phyloP scores from a whole-genome alignment of 2,888 invertebrate genomes.

The Amphimallon solstitiale region DNA sequence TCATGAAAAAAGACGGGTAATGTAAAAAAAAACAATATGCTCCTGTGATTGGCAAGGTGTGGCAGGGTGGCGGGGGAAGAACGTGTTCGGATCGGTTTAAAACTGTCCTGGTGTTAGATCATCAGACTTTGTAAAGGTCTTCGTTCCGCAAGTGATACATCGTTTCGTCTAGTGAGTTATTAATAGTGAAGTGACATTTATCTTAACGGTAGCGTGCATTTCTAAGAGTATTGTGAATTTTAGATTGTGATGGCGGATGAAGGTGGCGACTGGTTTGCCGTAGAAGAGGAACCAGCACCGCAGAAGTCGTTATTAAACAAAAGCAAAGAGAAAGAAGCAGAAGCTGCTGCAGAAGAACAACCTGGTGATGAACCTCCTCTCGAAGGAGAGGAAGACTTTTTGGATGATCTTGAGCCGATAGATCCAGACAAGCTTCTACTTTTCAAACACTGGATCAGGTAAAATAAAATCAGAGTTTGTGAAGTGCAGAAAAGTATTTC shows the following conservation, averaged over 20 bases:
- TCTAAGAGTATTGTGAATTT: slow-evolving; percentile 31
- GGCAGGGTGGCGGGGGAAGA: slow-evolving; percentile 53
- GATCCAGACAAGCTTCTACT: slow-evolving; percentile 75
- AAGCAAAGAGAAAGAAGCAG: background rate
- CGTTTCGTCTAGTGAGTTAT: slow-evolving; percentile 39
- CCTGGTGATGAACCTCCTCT: slow-evolving; percentile 49
- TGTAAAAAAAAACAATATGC: slow-evolving; percentile 46
- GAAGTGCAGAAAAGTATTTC: too few species aligned
- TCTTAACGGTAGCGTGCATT: slow-evolving; percentile 3
- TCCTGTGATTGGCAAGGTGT: slow-evolving; percentile 57
- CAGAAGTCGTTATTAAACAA: slow-evolving; percentile 31
- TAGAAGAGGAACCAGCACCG: slow-evolving; percentile 48
- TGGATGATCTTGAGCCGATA: slow-evolving; percentile 62
- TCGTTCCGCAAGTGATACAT: slow-evolving; percentile 43
- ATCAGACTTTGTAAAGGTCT: slow-evolving; percentile 51
- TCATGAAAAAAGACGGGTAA: slow-evolving; percentile 41
- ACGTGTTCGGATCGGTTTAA: slow-evolving; percentile 54
- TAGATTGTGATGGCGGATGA: slow-evolving; percentile 50
- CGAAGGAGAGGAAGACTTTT: slow-evolving; percentile 52
- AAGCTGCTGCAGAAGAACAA: slow-evolving; percentile 43
- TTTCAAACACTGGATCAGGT: slow-evolving; percentile 87
- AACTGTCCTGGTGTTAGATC: slow-evolving; percentile 56
- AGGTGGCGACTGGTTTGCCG: slow-evolving; percentile 53
- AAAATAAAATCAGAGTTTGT: slow-evolving; percentile 34
- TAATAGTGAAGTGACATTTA: slow-evolving; percentile 39